These are phyloP conservation scores for Triops longicaudatus DNA, from an alignment of 1,140 invertebrate genomes.

Conservation along the genomic window DNA sequence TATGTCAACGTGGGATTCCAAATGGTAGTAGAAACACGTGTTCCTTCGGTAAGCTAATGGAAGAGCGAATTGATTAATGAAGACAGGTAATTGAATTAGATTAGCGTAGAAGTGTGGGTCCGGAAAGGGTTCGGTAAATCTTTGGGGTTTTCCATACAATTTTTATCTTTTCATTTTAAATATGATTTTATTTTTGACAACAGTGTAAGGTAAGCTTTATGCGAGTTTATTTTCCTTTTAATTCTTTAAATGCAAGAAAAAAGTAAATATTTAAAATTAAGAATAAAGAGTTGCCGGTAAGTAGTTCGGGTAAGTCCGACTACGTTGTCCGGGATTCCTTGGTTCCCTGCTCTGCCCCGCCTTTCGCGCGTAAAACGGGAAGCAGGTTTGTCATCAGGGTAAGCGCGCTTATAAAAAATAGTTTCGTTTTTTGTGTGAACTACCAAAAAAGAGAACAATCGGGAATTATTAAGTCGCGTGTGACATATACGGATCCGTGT, in stretches of 20 bases:
- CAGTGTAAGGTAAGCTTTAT: neutral
- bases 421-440: neutral
- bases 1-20: neutral
- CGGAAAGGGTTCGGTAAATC: neutral
- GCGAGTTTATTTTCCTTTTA: neutral
- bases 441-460: neutral
- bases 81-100: conserved; percentile 5
- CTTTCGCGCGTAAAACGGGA: neutral
- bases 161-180: too few relatives aligned
- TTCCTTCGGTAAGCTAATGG: neutral
- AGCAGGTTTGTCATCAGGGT: conserved; percentile 4
- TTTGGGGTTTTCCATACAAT: neutral
- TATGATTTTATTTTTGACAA: neutral
- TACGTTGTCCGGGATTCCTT: conserved; percentile 14
- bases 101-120: neutral
- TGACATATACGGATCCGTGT: neutral
- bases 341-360: conserved; percentile 3
- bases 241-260: neutral
- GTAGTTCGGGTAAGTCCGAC: conserved; percentile 14
- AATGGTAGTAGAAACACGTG: neutral
- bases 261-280: neutral
- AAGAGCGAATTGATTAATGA: neutral
- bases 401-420: neutral
- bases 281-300: conserved; percentile 5
- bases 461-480: neutral